A percentile compares a stretch with the other conserved stretches of the same genome.
phyloP scores from a whole-genome alignment of 1,140 invertebrate species.

The Mercenaria mercenaria region DNA sequence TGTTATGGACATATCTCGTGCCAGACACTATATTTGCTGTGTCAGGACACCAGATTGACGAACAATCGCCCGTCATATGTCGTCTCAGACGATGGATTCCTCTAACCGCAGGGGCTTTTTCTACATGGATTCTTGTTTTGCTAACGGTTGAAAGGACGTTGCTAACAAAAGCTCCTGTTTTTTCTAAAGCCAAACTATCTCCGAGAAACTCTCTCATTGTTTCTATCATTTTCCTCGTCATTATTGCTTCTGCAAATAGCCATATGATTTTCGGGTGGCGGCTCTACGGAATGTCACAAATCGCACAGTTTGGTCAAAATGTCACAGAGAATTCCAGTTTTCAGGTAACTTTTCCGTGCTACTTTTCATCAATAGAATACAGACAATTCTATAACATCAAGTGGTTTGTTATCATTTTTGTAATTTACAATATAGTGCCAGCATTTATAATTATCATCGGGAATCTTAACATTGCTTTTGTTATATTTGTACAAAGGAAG shows the following conservation, averaged over 20 bases:
- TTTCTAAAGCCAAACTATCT: background rate
- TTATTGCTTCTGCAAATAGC: background rate
- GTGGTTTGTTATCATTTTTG: background rate
- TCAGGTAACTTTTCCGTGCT: no score
- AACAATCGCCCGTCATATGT: background rate
- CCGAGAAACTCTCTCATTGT: background rate
- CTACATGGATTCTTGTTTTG: slow-evolving; percentile 32
- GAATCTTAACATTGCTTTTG: background rate
- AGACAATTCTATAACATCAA: background rate
- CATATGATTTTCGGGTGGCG: background rate
- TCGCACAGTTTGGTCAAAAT: background rate
- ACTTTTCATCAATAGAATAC: no score
- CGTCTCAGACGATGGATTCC: background rate
- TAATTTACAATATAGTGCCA: background rate
- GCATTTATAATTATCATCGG: background rate
- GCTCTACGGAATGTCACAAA: background rate
- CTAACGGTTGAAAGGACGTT: slow-evolving; percentile 23
- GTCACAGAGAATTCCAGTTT: no score
- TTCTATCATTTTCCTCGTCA: background rate
- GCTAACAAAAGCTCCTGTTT: background rate
- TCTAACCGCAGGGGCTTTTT: background rate
- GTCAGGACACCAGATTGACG: background rate
- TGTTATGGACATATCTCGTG: background rate
- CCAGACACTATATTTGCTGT: background rate
- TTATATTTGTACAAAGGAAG: background rate